Conservation (phyloP, 2,888 invertebrate species). For the Nemotelus nigrinus region DNA sequence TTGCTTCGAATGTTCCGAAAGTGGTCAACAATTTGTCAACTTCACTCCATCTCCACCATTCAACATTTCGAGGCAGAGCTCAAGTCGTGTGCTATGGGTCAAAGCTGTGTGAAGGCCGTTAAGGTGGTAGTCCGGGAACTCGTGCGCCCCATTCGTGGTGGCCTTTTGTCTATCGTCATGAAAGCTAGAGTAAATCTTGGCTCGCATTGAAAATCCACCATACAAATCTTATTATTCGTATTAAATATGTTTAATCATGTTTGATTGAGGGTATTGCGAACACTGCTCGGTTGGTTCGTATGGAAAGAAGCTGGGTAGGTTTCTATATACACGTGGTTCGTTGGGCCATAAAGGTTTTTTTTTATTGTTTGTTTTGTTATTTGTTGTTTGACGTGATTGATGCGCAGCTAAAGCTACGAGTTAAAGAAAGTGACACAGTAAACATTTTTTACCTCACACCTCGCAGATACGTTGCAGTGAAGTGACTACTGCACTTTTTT, state of each 20-base stretch:
- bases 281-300: not conserved
- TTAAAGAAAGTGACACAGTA: too few relatives aligned
- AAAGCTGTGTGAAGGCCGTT: not conserved
- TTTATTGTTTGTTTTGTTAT: too few relatives aligned
- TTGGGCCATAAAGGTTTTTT: too few relatives aligned
- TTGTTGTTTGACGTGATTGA: too few relatives aligned
- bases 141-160: not conserved
- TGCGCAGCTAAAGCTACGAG: too few relatives aligned
- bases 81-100: not conserved
- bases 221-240: conserved; percentile 29
- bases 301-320: too few relatives aligned
- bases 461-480: too few relatives aligned
- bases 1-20: conserved; percentile 6
- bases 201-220: conserved; percentile 1
- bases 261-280: conserved; percentile 25
- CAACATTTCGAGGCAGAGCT: not conserved
- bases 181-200: conserved; percentile 3
- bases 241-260: conserved; percentile 35
- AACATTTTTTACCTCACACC: too few relatives aligned
- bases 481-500: too few relatives aligned
- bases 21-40: conserved; percentile 43
- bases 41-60: conserved; percentile 7
- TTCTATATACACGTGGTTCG: too few relatives aligned
- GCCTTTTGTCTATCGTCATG: not conserved
- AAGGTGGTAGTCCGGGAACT: not conserved